Base-by-base conservation (phyloP, 2,797 vertebrate genomes). In the Brachyalestes nurse region DNA sequence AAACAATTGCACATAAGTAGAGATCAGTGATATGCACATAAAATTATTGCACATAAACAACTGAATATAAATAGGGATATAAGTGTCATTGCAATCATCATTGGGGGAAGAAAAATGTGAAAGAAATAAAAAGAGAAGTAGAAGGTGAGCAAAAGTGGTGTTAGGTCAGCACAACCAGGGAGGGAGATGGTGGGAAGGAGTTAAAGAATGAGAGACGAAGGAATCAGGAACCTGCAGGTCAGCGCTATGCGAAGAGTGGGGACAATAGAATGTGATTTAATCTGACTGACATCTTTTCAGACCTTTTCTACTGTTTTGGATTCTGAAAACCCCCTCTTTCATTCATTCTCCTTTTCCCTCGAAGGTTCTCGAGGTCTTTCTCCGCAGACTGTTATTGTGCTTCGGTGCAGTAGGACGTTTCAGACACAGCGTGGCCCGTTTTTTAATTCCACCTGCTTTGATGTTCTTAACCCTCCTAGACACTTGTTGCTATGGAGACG, bases 221-320 rank as follows among this genome's bases (percentile, higher is more conserved):
- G 70, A 51, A 23, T 70, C 71, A 0, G 2, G 67, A 84, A 81
- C 82, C 82, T 82, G 85, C 42, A 53, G 83, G 75, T 79, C n/a
- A n/a, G 25, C 58, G 42, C 1, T 21, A 5, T 4, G 5, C 34
- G 38, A 5, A 45, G 17, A 14, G 25, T 34, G 53, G n/a, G 64
- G 40, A 25, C 58, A 40, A 19, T 19, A n/a, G 4, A n/a, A n/a
- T 60, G 57, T n/a, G 7, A 28, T 34, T 64, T 7, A 64, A 65
- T 28, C 1, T 40, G 14, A 65, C 2, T 0, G 62, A 17, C 60
- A 1, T 1, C 60, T 14, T 62, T 62, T 28, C 23, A 61, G 9
- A 14, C 21, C 23, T 6, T 38, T 38, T 1, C 12, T 21, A 13
- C 13, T 60, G 10, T 10, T 25, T 7, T 1, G 13, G 1, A 16